Conservation (phyloP, 30 jellyfish, hydroid and myxozoan genomes). For the Cassiopea andromeda region DNA sequence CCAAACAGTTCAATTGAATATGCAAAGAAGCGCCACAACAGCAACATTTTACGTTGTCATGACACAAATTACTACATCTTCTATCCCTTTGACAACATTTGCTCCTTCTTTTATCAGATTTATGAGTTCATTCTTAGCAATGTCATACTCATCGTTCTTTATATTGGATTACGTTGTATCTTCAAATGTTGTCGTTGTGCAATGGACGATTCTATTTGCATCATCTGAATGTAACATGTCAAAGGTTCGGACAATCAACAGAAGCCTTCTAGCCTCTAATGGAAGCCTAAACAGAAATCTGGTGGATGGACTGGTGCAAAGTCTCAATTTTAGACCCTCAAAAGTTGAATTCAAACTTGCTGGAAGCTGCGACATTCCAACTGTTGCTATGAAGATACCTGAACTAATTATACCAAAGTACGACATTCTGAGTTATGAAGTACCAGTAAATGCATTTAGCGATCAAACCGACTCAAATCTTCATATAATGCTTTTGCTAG, state of each 20-base stretch:
- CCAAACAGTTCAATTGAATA: slow-evolving; percentile 43
- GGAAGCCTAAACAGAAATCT: slow-evolving; percentile 49
- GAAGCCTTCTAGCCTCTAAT: slow-evolving; percentile 7
- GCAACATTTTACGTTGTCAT: slow-evolving; percentile 21
- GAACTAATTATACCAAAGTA: slow-evolving; percentile 52
- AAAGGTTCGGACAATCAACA: slow-evolving; percentile 23
- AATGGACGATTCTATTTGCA: slow-evolving; percentile 33
- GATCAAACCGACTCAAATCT: slow-evolving; percentile 62
- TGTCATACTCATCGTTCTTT: slow-evolving; percentile 28
- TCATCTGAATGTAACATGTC: slow-evolving; percentile 20
- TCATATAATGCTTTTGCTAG: slow-evolving; percentile 24
- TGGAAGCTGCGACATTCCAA: slow-evolving; percentile 69
- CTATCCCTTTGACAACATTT: slow-evolving; percentile 30
- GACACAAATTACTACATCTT: slow-evolving; percentile 16
- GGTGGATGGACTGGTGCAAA: slow-evolving; percentile 2
- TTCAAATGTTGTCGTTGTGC: not conserved
- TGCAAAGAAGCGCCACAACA: slow-evolving; percentile 1
- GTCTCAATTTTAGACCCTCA: slow-evolving; percentile 16
- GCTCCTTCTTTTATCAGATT: slow-evolving; percentile 18
- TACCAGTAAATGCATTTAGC: slow-evolving; percentile 69
- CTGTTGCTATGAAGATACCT: slow-evolving; percentile 63
- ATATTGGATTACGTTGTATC: slow-evolving; percentile 3
- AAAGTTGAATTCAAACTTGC: slow-evolving; percentile 3
- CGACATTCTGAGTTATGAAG: slow-evolving; percentile 59
- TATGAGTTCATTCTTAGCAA: slow-evolving; percentile 47